Evolutionary conservation across 2,888 invertebrate species (phyloP).

Genomic region (Eristalinus sepulchralis): DNA sequence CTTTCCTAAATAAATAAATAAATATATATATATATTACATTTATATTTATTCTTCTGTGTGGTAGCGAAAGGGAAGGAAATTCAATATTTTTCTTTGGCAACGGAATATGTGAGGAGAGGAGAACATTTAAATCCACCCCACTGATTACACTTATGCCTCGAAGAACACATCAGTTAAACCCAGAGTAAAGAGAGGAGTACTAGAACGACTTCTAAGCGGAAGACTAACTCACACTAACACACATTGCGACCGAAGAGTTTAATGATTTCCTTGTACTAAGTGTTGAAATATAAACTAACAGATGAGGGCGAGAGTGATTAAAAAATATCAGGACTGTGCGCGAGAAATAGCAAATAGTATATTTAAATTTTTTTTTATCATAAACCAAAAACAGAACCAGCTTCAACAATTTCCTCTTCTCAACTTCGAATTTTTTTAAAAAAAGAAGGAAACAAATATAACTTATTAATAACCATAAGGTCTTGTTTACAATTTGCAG

Average conservation of each 20-base stretch:
- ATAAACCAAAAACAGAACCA: no score
- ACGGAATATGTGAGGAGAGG: no score
- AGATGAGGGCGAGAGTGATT: background rate
- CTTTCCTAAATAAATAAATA: no score
- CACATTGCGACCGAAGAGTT: slow-evolving; percentile 33
- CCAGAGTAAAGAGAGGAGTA: no score
- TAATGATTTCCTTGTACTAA: slow-evolving; percentile 46
- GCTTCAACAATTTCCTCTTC: background rate
- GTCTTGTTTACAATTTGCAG: background rate
- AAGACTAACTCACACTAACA: background rate
- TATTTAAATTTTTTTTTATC: no score
- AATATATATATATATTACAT: no score
- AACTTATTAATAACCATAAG: background rate
- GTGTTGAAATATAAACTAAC: slow-evolving; percentile 12
- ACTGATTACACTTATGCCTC: no score
- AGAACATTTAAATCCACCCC: no score
- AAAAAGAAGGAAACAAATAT: background rate
- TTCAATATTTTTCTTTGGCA: no score
- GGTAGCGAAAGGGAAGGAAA: no score
- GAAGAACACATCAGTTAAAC: no score
- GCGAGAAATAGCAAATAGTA: slow-evolving; percentile 45
- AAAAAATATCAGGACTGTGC: slow-evolving; percentile 59
- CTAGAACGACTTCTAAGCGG: background rate
- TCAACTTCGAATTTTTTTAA: background rate
- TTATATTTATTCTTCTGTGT: no score